These are phyloP conservation scores for Phrynocephalus forsythii DNA, from an alignment of 2,797 vertebrate genomes.

Conservation along the genomic window DNA sequence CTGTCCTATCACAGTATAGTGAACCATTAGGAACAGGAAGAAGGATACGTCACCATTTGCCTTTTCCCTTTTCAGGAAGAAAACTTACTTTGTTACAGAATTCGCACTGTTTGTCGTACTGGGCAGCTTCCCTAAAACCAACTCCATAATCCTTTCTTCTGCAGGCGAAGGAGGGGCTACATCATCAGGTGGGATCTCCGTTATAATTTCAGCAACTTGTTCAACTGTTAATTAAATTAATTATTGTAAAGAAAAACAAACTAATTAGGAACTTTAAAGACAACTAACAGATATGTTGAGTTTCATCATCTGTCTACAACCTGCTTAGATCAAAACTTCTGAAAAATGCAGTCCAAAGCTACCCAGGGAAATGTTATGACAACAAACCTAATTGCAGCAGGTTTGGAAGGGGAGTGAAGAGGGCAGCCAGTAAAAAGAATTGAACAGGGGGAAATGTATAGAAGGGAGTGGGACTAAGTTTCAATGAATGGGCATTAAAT, in stretches of 20 bases:
- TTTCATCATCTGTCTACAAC: not conserved
- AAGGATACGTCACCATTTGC: not conserved
- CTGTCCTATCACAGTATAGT: not conserved
- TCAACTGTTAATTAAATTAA: slow-evolving; percentile 66
- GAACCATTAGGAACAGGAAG: not conserved
- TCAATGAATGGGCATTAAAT: no score
- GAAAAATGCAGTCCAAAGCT: not conserved
- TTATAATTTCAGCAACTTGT: slow-evolving; percentile 72
- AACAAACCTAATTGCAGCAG: no score
- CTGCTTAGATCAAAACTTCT: not conserved
- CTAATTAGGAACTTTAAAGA: not conserved
- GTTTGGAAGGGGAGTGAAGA: not conserved
- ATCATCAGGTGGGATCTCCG: slow-evolving; percentile 78
- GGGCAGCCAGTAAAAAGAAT: not conserved
- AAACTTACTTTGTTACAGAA: slow-evolving; percentile 78
- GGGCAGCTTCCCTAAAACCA: slow-evolving; percentile 80
- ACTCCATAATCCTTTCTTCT: slow-evolving; percentile 81
- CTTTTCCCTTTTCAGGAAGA: not conserved
- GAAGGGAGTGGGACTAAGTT: no score
- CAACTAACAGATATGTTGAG: slow-evolving; percentile 13
- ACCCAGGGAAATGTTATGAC: no score
- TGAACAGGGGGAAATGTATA: no score
- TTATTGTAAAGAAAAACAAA: slow-evolving; percentile 47
- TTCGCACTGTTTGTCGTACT: slow-evolving; percentile 62
- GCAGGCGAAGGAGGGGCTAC: slow-evolving; percentile 65